Conservation (phyloP, 2,888 invertebrate genomes). For the Globia sparganii region DNA sequence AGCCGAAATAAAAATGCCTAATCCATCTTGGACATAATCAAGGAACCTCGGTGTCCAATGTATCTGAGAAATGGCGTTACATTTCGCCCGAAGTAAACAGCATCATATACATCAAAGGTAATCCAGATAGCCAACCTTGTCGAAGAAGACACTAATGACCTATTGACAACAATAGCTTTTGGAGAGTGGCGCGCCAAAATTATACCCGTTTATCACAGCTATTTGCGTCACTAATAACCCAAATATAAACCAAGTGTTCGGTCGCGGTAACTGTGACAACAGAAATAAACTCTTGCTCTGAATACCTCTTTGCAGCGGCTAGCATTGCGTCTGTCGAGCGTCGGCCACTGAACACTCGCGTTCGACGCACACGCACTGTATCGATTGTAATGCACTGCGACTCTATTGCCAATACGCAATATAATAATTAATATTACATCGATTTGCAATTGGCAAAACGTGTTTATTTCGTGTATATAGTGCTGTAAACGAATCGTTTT, state of each 20-base stretch:
- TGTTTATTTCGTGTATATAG: conserved; percentile 57
- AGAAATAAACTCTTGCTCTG: conserved; percentile 87
- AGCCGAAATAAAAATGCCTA: conserved; percentile 28
- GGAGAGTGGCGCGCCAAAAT: conserved; percentile 81
- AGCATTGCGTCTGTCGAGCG: conserved; percentile 77
- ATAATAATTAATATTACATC: conserved; percentile 18
- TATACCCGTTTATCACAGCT: conserved; percentile 84
- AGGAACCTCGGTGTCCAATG: conserved; percentile 35
- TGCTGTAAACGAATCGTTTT: conserved; percentile 35
- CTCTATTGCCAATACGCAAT: conserved; percentile 15
- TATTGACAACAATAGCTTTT: conserved; percentile 84
- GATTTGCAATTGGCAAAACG: conserved; percentile 31
- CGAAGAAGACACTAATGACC: conserved; percentile 71
- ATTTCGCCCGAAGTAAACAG: conserved; percentile 42
- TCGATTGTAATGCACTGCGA: conserved; percentile 2
- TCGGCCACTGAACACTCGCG: conserved; percentile 56
- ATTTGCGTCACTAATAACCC: conserved; percentile 89
- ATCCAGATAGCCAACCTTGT: conserved; percentile 55
- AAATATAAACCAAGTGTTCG: conserved; percentile 82
- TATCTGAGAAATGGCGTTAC: conserved; percentile 41
- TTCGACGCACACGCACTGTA: conserved; percentile 29
- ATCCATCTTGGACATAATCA: conserved; percentile 32
- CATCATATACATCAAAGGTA: conserved; percentile 64
- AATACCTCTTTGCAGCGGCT: conserved; percentile 81
- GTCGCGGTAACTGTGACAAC: conserved; percentile 85